A percentile compares a stretch with the other conserved stretches of the same genome.
Conservation (phyloP, 2,113 vertebrate genomes). For the Dicrurus megarhynchus region DNA sequence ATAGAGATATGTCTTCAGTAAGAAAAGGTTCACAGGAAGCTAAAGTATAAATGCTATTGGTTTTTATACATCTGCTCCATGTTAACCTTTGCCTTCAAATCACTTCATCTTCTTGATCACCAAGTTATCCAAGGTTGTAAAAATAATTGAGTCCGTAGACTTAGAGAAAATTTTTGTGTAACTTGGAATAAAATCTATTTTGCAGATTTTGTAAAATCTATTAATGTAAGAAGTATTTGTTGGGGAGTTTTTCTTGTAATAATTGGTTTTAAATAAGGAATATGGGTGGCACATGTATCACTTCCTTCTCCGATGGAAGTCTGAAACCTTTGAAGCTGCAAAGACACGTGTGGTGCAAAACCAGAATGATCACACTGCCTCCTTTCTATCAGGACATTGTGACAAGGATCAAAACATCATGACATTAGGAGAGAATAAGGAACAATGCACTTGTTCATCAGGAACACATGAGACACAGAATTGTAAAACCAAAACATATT, state of each 20-base stretch:
- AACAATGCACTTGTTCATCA: background rate
- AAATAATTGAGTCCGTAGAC: background rate
- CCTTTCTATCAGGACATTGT: background rate
- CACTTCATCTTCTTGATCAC: background rate
- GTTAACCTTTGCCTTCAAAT: background rate
- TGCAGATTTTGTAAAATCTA: too few species aligned
- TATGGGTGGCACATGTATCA: fast-evolving
- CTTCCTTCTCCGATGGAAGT: background rate
- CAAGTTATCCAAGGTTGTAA: background rate
- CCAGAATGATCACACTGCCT: background rate
- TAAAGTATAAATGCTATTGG: background rate
- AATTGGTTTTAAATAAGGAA: background rate
- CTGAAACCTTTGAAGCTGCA: background rate
- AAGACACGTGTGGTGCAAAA: background rate
- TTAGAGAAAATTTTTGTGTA: background rate
- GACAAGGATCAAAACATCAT: background rate
- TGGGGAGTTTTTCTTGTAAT: background rate
- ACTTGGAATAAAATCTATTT: background rate
- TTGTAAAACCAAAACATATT: background rate
- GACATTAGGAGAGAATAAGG: background rate
- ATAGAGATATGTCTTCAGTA: background rate
- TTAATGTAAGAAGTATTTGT: background rate
- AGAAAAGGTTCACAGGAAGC: background rate
- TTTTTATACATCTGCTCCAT: background rate
- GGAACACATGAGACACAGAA: fast-evolving